A percentile compares a stretch with the other conserved stretches of the same genome.
These are phyloP conservation scores for Leptestheria dahalacensis DNA, from an alignment of 1,140 invertebrate species.

Conservation along the genomic window DNA sequence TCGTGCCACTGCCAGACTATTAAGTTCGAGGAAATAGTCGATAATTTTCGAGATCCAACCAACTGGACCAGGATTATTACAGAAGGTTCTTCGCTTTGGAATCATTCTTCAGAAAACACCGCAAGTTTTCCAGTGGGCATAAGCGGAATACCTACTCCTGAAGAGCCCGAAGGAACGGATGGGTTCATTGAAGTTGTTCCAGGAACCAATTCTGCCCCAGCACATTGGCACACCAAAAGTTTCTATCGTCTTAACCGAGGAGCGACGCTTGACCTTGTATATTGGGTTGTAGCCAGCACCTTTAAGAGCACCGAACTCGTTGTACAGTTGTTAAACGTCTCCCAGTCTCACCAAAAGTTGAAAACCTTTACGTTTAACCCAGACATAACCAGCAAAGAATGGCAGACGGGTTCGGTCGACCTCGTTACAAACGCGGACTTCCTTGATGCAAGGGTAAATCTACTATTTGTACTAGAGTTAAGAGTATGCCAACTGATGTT, in stretches of 20 bases:
- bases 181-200: background rate
- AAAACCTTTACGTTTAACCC: background rate
- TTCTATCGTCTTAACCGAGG: background rate
- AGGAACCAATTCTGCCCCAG: background rate
- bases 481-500: background rate
- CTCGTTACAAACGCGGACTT: background rate
- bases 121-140: background rate
- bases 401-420: background rate
- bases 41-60: background rate
- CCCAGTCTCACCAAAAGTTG: background rate
- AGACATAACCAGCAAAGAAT: background rate
- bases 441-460: background rate
- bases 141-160: background rate
- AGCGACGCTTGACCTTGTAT: background rate
- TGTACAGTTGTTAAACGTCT: background rate
- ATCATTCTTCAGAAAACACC: background rate
- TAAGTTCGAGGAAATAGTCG: background rate
- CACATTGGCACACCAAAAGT: background rate
- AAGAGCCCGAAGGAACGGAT: background rate
- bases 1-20: background rate
- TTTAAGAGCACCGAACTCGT: background rate
- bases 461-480: background rate
- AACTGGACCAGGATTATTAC: background rate
- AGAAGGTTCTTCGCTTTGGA: background rate
- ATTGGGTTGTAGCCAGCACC: background rate